phyloP scores from a whole-genome alignment of 2,797 vertebrate genomes.

The Distichodus sexfasciatus region DNA sequence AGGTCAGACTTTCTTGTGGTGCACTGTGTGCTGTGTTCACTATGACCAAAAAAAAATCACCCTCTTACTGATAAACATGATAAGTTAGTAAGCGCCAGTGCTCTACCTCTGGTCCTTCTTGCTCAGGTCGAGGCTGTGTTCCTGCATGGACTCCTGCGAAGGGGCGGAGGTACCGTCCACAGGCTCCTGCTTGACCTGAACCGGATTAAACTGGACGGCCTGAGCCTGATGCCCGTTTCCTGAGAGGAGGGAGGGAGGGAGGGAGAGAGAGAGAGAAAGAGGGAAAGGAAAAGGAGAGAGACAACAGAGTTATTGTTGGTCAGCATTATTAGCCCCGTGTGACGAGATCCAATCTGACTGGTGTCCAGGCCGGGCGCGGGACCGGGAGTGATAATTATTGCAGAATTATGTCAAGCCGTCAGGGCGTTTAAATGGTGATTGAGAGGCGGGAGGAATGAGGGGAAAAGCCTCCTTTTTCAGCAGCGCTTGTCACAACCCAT shows the following conservation, averaged over 20 bases:
- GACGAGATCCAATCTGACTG: constrained; percentile 90
- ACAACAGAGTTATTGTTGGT: constrained; percentile 84
- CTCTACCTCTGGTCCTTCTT: constrained; percentile 88
- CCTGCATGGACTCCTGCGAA: constrained; percentile 83
- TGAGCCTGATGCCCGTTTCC: constrained; percentile 83
- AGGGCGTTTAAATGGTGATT: constrained; percentile 89
- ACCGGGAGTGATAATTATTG: constrained; percentile 98
- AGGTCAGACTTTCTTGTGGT: no score
- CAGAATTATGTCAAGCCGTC: constrained; percentile 96
- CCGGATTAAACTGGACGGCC: constrained; percentile 79
- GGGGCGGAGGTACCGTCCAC: constrained; percentile 66
- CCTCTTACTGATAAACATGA: no score
- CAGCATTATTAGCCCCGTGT: constrained; percentile 84
- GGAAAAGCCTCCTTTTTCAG: constrained; percentile 86
- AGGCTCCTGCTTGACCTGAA: constrained; percentile 87
- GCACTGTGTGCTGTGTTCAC: no score
- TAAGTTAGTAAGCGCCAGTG: no score
- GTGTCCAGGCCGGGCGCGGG: constrained; percentile 83
- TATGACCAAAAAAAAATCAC: no score
- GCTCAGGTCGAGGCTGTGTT: constrained; percentile 93
- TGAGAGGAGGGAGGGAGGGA: constrained; percentile 62
- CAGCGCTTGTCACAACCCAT: constrained; percentile 96
- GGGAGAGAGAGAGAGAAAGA: constrained; percentile 49
- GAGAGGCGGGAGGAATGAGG: constrained; percentile 87
- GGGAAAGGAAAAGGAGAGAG: constrained; percentile 56